Percentiles rank a stretch among this genome's conserved stretches.
phyloP scores from a whole-genome alignment of 2,113 vertebrate species.

The Paramormyrops kingsleyae region DNA sequence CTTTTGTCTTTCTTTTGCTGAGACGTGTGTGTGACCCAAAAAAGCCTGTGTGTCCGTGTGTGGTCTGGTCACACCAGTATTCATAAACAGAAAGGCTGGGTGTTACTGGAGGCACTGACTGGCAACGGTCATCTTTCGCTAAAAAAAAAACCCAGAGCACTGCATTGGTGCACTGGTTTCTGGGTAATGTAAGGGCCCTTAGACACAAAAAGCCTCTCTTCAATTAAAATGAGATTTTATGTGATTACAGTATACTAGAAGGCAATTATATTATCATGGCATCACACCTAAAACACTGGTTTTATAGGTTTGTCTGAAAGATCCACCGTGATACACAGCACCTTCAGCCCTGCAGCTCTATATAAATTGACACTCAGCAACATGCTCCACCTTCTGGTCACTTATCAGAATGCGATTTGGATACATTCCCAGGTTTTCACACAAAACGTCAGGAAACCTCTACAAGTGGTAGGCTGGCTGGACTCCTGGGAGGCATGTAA shows the following conservation, averaged over 20 bases:
- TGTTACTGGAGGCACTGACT: not conserved
- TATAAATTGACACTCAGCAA: not conserved
- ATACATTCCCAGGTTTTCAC: not conserved
- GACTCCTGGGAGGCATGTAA: not conserved
- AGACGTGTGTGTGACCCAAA: not conserved
- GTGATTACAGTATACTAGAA: not conserved
- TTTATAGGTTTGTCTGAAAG: not conserved
- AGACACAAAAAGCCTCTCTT: not conserved
- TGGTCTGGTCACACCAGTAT: not conserved
- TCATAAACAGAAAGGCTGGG: not conserved
- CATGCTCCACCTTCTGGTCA: not conserved
- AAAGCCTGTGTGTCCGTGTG: not conserved
- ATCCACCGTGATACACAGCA: not conserved
- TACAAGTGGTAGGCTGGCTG: not conserved
- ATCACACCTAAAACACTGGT: not conserved
- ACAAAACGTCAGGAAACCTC: not conserved
- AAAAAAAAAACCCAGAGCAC: not conserved
- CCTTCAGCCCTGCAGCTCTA: not conserved
- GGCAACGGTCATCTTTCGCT: not conserved
- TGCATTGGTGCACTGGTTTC: not conserved
- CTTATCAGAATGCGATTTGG: not conserved
- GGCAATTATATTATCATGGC: not conserved
- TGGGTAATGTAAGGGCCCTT: not conserved
- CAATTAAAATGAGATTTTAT: not conserved
- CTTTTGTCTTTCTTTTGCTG: not conserved